phyloP scores from a whole-genome alignment of 1,140 invertebrate genomes.

The Microplitis demolitor region DNA sequence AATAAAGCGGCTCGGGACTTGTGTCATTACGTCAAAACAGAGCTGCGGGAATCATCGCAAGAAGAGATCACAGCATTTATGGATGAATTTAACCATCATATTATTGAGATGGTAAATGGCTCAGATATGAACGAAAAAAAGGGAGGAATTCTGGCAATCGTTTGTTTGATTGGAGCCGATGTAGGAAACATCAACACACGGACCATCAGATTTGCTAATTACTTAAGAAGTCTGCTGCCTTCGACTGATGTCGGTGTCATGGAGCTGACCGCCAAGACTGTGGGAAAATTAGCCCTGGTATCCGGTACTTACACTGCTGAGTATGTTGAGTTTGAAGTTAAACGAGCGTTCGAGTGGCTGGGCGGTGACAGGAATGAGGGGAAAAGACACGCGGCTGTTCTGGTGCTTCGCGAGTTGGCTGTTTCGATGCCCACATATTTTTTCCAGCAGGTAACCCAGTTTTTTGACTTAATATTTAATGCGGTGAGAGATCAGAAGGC shows the following conservation, averaged over 20 bases:
- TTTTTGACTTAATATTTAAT: slow-evolving; percentile 95
- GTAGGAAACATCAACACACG: slow-evolving; percentile 88
- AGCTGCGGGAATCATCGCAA: slow-evolving; percentile 87
- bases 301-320: slow-evolving; percentile 93
- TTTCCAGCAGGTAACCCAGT: slow-evolving; percentile 95
- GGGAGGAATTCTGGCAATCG: slow-evolving; percentile 92
- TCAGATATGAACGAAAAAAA: slow-evolving; percentile 93
- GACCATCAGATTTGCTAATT: slow-evolving; percentile 91
- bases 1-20: slow-evolving; percentile 86
- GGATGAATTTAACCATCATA: slow-evolving; percentile 94
- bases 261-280: slow-evolving; percentile 94
- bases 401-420: slow-evolving; percentile 92
- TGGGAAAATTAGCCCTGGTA: slow-evolving; percentile 87
- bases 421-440: slow-evolving; percentile 97
- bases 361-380: slow-evolving; percentile 86
- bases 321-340: slow-evolving; percentile 96
- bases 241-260: slow-evolving; percentile 91
- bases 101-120: slow-evolving; percentile 94
- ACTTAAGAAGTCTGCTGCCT: slow-evolving; percentile 85
- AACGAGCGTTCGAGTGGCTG: slow-evolving; percentile 92
- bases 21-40: slow-evolving; percentile 89
- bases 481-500: slow-evolving; percentile 91
- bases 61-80: slow-evolving; percentile 90
- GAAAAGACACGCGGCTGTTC: slow-evolving; percentile 87
- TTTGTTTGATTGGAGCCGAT: slow-evolving; percentile 90